Conservation (phyloP, 2,888 invertebrate genomes). For the Rhaphigaster nebulosa region DNA sequence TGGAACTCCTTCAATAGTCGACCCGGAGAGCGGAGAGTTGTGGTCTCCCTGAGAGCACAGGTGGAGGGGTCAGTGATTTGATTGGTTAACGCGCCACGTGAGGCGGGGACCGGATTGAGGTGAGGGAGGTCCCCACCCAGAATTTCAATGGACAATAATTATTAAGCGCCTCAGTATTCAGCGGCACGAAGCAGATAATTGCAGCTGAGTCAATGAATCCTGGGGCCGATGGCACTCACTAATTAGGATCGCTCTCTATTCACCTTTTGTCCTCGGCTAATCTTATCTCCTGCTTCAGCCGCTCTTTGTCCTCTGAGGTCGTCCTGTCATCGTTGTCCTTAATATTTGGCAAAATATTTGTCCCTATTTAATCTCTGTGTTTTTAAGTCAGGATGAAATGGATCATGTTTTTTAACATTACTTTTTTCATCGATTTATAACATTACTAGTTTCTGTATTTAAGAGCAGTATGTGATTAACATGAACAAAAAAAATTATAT, state of each 20-base stretch:
- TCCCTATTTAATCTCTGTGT: too few species aligned
- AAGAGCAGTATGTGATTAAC: too few species aligned
- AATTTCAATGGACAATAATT: not conserved
- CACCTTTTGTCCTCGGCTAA: not conserved
- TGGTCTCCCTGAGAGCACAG: not conserved
- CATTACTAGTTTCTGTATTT: too few species aligned
- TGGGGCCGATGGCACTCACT: not conserved
- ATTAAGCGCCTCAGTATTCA: not conserved
- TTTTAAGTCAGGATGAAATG: too few species aligned
- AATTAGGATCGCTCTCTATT: not conserved
- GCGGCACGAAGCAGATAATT: not conserved
- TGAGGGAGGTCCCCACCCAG: not conserved
- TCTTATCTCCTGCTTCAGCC: not conserved
- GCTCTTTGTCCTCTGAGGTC: not conserved
- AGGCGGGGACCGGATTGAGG: not conserved
- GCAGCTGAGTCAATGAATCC: not conserved
- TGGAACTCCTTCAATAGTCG: not conserved
- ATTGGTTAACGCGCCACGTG: not conserved
- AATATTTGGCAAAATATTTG: too few species aligned
- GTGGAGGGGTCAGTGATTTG: slow-evolving; percentile 13
- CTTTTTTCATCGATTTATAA: too few species aligned
- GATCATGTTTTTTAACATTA: too few species aligned
- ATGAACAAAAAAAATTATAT: too few species aligned
- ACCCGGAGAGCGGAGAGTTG: not conserved
- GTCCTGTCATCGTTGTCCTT: not conserved